Conservation (phyloP, 2,797 vertebrate genomes). For the Knipowitschia caucasica region DNA sequence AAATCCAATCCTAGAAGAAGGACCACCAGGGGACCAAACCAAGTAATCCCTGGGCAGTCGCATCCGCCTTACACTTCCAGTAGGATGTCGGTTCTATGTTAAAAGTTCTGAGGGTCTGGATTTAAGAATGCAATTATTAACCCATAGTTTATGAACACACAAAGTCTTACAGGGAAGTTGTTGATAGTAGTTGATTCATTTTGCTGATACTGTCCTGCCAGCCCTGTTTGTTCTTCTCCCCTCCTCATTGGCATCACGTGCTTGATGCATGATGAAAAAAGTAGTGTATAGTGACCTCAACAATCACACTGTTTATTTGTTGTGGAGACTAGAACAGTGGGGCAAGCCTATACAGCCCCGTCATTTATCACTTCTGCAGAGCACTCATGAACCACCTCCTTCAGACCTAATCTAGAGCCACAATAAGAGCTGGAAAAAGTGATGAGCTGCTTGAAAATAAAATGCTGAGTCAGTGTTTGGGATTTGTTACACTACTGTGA, state of each 20-base stretch:
- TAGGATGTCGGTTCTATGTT: too few species aligned
- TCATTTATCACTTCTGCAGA: conserved; percentile 15
- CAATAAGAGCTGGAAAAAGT: conserved; percentile 8
- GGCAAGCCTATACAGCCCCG: neutral
- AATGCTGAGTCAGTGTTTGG: neutral
- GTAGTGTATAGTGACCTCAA: conserved; percentile 14
- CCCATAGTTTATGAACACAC: too few species aligned
- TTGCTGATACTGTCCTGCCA: too few species aligned
- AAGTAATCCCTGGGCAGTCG: too few species aligned
- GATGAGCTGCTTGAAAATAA: conserved; percentile 10
- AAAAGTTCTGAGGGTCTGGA: too few species aligned
- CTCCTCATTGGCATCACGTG: neutral
- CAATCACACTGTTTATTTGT: conserved; percentile 27
- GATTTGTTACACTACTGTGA: neutral
- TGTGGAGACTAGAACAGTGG: conserved; percentile 9
- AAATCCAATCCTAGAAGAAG: too few species aligned
- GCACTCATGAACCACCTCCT: neutral
- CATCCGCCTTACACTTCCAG: too few species aligned
- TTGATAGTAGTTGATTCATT: too few species aligned
- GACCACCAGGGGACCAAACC: too few species aligned
- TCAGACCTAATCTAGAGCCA: neutral
- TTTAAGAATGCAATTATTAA: too few species aligned
- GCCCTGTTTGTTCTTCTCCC: neutral
- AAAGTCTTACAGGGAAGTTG: too few species aligned
- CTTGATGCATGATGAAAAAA: neutral